Evolutionary conservation across 2,888 invertebrate genomes (phyloP), one percentile per base, ranked within the genome.

Genomic region (Ophion ellenae): DNA sequence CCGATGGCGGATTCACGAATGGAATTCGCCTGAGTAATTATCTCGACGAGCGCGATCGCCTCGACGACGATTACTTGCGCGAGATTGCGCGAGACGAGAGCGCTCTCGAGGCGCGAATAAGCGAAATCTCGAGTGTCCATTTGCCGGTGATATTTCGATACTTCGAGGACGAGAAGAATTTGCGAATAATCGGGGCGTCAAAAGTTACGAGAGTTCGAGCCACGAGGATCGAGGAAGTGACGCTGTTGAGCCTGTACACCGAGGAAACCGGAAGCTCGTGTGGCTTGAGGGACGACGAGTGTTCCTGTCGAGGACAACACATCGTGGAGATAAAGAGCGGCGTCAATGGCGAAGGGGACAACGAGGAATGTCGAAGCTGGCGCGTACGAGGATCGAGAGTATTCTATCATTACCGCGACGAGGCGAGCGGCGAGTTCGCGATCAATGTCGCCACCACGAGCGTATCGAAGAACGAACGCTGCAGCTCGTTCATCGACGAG

Each of bases 251-350:
- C 57, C 78, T 92, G 79, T 90, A 91, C 45, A 85, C 86, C 0
- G 86, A 87, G 17, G 87, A 89, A 73, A 63, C 76, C 6, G 90
- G 90, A n/a, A 73, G 73, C 11, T 40, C 77, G 79, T 93, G 93
- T 45, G 89, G 89, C 2, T 88, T 93, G 45, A 83, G 87, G 1
- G 67, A 79, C 5, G 77, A 79, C 6, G 79, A 83, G 6, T 93
- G 93, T 81, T 83, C 63, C 0, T 93, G 93, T 20, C 86, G 87
- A 9, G 78, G 63, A 6, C 91, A 92, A 14, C 88, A 90, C 64
- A 81, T 88, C 1, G 87, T 89, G 0, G 90, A 91, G 47, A 80
- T 92, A 3, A 40, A 80, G 0, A 66, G 40, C 40, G 40, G 0
- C 40, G 40, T 40, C 40, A 40, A 40, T 40, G 40, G 40, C 9